These are phyloP conservation scores for Stegophylla sp. DNA, from an alignment of 2,888 invertebrate species.

Conservation along the genomic window DNA sequence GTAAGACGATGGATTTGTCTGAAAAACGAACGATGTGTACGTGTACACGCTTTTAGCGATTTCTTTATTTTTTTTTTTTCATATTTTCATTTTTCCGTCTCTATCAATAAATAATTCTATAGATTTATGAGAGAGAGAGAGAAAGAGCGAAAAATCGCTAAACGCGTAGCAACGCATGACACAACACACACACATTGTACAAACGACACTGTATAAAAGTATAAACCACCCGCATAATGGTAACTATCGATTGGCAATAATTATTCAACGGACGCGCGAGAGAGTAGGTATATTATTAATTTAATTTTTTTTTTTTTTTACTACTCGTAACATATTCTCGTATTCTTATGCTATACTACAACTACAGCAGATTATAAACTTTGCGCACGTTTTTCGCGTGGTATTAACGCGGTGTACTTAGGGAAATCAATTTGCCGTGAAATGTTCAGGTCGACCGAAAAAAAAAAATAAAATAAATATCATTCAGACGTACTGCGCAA, in stretches of 20 bases:
- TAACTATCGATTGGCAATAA: constrained; percentile 17
- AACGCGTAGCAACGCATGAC: too few species aligned
- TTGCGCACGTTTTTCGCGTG: not conserved
- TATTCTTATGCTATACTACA: too few species aligned
- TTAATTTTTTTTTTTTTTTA: not conserved
- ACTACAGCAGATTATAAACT: not conserved
- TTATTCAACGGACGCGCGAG: not conserved
- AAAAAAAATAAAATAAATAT: too few species aligned
- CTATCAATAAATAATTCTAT: not conserved
- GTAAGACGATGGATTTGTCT: constrained; percentile 11
- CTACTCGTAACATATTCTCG: too few species aligned
- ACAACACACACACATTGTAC: not conserved
- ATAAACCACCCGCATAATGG: too few species aligned
- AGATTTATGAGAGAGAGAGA: not conserved
- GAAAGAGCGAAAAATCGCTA: too few species aligned
- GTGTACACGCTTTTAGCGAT: not conserved
- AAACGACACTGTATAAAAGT: not conserved
- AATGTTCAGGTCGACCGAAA: not conserved
- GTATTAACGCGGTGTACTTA: not conserved
- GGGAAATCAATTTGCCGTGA: not conserved
- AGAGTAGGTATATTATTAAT: not conserved
- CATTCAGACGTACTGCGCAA: not conserved
- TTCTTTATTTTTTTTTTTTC: too few species aligned
- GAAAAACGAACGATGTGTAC: not conserved
- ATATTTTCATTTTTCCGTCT: not conserved